Conservation (phyloP, 2,888 invertebrate species). For the Cerastis leucographa region DNA sequence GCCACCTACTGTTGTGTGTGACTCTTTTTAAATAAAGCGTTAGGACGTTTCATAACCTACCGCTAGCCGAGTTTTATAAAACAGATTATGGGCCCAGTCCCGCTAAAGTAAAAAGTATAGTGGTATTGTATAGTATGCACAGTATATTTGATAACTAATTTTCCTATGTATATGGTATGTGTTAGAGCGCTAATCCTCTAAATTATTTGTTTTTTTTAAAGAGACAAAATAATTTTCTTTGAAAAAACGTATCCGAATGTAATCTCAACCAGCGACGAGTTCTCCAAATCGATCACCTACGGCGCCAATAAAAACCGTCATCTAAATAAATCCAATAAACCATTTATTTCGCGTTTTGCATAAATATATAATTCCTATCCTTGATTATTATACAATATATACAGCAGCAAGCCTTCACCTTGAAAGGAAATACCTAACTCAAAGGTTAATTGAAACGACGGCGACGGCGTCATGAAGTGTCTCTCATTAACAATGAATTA, state of each 20-base stretch:
- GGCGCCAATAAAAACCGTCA: slow-evolving; percentile 2
- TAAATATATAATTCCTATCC: slow-evolving; percentile 38
- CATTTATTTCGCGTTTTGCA: slow-evolving; percentile 30
- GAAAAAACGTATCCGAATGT: background rate
- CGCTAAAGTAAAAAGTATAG: no score
- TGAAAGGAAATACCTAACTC: slow-evolving; percentile 47
- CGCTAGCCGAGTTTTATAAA: no score
- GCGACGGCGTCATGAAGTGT: slow-evolving; percentile 35
- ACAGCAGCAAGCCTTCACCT: slow-evolving; percentile 32
- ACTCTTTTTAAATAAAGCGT: no score
- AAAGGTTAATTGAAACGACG: slow-evolving; percentile 58
- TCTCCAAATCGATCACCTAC: background rate
- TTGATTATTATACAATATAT: slow-evolving; percentile 37
- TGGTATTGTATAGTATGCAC: no score
- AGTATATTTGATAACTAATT: background rate
- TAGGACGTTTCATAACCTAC: no score
- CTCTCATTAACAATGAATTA: slow-evolving; percentile 47
- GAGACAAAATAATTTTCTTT: background rate
- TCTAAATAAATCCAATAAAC: slow-evolving; percentile 23
- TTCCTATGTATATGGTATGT: background rate
- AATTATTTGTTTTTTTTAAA: background rate
- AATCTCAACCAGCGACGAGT: background rate
- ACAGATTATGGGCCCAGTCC: no score
- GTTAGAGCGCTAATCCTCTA: background rate
- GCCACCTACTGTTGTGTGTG: no score